Base-by-base conservation (phyloP, 2,113 vertebrate species). In the Falcunculus frontatus region DNA sequence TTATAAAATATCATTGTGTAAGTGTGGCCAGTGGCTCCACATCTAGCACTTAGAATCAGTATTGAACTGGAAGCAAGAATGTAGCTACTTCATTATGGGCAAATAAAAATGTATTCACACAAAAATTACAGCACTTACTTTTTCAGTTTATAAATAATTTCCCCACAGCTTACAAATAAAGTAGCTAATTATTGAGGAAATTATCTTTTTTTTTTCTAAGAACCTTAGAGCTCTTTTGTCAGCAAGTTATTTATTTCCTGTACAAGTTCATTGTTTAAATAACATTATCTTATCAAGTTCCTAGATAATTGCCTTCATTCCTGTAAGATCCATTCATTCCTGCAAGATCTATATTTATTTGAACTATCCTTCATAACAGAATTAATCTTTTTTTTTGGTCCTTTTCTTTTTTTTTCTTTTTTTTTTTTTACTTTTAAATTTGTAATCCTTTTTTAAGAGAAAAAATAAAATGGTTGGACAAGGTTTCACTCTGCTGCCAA, bases 361-460 rank as follows among this genome's bases (percentile, higher is more conserved):
- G 25, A 74, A 65, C 14, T 78, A 47, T 25, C 18, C 11, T 81
- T 75, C 29, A 47, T 77, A 92, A 65, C 1, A 62, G 2, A 10
- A 25, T 29, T 68, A 1, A 68, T 13, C 6, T 7, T 46, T 37
- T 46, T 37, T 65, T 41, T 55, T 57, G 23, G 6, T 53, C 3
- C 21, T 42, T 70, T 82, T 39, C 32, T 33, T 7, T 13, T 18
- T 10, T 11, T 37, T 37, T 16, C 32, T 39, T 9, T 32, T 56
- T 49, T 10, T 46, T 53, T 27, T 37, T 39, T n/a, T 5, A 22
- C 5, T 52, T 59, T 86, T 18, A 26, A 68, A 59, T 52, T 32
- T 59, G 1, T 22, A 32, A 37, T 39, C 2, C 1, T 8, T 30
- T 70, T 19, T 3, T 7, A 25, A 52, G 39, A 20, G 1, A 73